Conservation (phyloP, 2,888 invertebrate species). For the Idaea dimidiata region DNA sequence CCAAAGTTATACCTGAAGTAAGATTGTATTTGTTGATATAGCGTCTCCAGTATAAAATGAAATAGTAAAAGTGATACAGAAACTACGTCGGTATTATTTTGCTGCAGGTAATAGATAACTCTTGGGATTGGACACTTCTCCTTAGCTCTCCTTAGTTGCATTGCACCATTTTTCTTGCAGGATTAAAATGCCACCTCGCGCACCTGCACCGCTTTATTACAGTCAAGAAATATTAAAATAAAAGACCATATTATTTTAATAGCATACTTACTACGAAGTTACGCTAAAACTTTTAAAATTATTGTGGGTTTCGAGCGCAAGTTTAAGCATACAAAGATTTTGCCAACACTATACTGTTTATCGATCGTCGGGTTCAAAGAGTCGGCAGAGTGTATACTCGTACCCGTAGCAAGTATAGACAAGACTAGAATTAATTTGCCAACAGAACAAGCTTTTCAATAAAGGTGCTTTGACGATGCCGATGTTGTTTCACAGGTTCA, state of each 20-base stretch:
- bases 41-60: not conserved
- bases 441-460: conserved; percentile 53
- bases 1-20: not conserved
- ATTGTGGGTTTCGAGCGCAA: conserved; percentile 11
- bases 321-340: conserved; percentile 36
- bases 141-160: conserved; percentile 37
- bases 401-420: conserved; percentile 25
- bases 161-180: conserved; percentile 42
- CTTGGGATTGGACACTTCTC: conserved; percentile 33
- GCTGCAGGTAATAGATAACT: conserved; percentile 43
- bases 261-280: conserved; percentile 13
- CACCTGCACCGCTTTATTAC: conserved; percentile 39
- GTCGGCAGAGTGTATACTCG: conserved; percentile 38
- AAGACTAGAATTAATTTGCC: conserved; percentile 56
- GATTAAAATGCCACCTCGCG: conserved; percentile 48
- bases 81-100: conserved; percentile 1
- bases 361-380: conserved; percentile 48
- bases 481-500: conserved; percentile 39
- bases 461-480: conserved; percentile 58
- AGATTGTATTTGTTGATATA: not conserved
- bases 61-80: not conserved
- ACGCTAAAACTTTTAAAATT: conserved; percentile 8
- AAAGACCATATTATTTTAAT: conserved; percentile 18
- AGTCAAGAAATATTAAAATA: conserved; percentile 30
- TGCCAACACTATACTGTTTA: conserved; percentile 49